Conservation (phyloP, 2,888 invertebrate genomes). For the Rhagonycha fulva region DNA sequence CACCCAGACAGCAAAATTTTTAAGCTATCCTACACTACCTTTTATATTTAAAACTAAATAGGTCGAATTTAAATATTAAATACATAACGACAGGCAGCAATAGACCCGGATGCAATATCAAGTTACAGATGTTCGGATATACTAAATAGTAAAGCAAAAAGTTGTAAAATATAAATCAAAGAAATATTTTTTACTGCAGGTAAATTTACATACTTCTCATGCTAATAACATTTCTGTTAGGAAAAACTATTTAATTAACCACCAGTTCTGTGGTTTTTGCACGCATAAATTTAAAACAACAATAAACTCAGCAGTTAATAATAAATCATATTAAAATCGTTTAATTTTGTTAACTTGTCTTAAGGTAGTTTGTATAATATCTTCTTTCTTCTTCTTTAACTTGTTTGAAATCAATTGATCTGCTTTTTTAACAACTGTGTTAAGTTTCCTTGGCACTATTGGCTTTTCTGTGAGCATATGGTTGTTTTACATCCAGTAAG, state of each 20-base stretch:
- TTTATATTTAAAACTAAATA: not conserved
- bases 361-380: not conserved
- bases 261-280: not conserved
- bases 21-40: not conserved
- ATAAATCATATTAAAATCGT: not conserved
- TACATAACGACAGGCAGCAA: conserved; percentile 45
- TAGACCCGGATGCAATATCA: conserved; percentile 45
- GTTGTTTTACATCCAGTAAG: no score
- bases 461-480: no score
- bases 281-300: not conserved
- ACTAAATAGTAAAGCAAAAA: conserved; percentile 16
- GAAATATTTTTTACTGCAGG: conserved; percentile 4
- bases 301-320: not conserved
- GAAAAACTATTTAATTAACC: not conserved
- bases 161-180: conserved; percentile 15
- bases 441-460: no score
- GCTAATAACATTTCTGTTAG: not conserved
- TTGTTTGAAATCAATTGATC: no score
- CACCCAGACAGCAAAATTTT: conserved; percentile 19
- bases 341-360: not conserved
- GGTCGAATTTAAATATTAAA: conserved; percentile 39
- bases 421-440: no score
- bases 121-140: conserved; percentile 31
- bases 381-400: no score
- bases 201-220: not conserved